Base-by-base conservation (phyloP, 2,113 vertebrate genomes). In the Rafetus swinhoei region DNA sequence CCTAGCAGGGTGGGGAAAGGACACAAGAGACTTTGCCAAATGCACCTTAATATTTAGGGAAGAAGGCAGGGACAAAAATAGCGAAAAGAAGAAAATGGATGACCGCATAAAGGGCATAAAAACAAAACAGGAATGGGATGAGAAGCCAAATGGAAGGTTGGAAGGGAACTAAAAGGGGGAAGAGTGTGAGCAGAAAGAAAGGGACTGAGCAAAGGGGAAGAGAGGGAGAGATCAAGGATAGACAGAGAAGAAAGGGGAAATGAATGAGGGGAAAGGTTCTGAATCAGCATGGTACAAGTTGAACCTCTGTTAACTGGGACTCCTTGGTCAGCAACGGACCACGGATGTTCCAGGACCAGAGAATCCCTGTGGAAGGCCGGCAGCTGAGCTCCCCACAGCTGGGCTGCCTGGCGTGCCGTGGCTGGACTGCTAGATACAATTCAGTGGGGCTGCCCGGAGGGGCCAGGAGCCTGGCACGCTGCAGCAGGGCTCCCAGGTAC, bases 41-140 rank as follows among this genome's bases (percentile, higher is more conserved):
- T 0, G 21, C 16, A n/a, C 50, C 1, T 57, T 6, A 25, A 1
- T 56, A 0, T 0, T 19, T 1, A 19, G n/a, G 74, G 9, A 24
- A 76, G 35, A 50, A 45, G 6, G 10, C 39, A 25, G 65, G 65
- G 16, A 16, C 7, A 24, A 13, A 2, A n/a, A 39, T 29, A 72
- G 55, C 0, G 0, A 4, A 24, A 16, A 25, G 8, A 1, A 81
- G 50, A 19, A 24, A 45, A 25, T 8, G 1, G 25, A 50, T 65
- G 6, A 50, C 52, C 74, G 72, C 79, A 85, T 79, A 52, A 88
- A 19, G 14, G 1, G 53, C 53, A 14, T n/a, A 57, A 82, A 59
- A 22, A 6, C 13, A 76, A 29, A 53, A 0, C 1, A 1, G 13
- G 50, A 88, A 39, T 39, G 60, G 24, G 21, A 24, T 76, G 27